Evolutionary conservation across 2,888 invertebrate genomes (phyloP), one percentile per base, ranked within the genome.

Genomic region (Xestobium rufovillosum): DNA sequence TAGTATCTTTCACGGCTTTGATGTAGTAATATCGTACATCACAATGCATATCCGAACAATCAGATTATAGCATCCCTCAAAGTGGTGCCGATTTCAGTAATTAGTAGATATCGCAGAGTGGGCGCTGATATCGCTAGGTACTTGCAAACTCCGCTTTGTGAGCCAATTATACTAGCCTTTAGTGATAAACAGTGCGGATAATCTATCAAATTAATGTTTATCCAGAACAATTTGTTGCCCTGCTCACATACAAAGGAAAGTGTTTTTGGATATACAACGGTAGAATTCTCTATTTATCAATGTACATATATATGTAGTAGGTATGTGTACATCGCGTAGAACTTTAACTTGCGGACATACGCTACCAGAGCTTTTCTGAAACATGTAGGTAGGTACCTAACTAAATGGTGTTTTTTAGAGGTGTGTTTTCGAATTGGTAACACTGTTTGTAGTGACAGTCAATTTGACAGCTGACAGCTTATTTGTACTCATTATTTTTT

Each of bases 181-280:
- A 53, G 59, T 56, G 62, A 62, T 62, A 61, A 63, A 62, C 63
- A 61, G 60, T 49, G 59, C 58, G 62, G 58, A 62, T 63, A 63
- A 63, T 63, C 61, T 63, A 59, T 59, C 61, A 57, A 60, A 61
- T 61, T 61, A 60, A 53, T 53, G 55, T 55, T 56, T 55, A 54
- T 56, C 51, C 53, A 40, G 52, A 53, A 53, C 50, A 52, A 53
- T 52, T 51, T 50, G 51, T 50, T 52, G 52, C 51, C 51, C 41
- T 36, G n/a, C n/a, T n/a, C n/a, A n/a, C n/a, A n/a, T n/a, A n/a
- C n/a, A n/a, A n/a, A n/a, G n/a, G n/a, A n/a, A n/a, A n/a, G n/a
- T n/a, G n/a, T n/a, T n/a, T n/a, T n/a, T n/a, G n/a, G n/a, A n/a
- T n/a, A n/a, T n/a, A n/a, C n/a, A n/a, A n/a, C n/a, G n/a, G n/a